Evolutionary conservation across 2,888 invertebrate genomes (phyloP), one percentile per base, ranked within the genome.

Genomic region (Herminia tarsipennalis): DNA sequence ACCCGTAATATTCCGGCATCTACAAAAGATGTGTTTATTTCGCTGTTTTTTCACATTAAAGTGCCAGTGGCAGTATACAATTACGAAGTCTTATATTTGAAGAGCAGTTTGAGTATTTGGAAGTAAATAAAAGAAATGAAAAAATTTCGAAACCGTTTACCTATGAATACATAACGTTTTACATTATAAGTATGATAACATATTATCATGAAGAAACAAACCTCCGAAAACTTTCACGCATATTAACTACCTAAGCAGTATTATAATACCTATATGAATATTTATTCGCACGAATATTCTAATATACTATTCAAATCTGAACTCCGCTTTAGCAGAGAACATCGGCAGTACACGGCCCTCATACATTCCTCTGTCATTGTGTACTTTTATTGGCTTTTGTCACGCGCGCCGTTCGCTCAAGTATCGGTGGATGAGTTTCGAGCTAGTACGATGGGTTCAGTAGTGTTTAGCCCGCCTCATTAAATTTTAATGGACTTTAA

Each of bases 341-440:
- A 61, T 52, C 53, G 56, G 22, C 34, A 49, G 68, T 63, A 65
- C 69, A 68, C 30, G 60, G 52, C 52, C 64, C 70, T 71, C 73
- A 75, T 80, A 79, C 74, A 76, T 73, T 67, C 67, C 64, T 58
- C 72, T 73, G 76, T 76, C 79, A 76, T 78, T 74, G 70, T 64
- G 53, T 51, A 54, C 61, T 58, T 78, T 84, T 83, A 83, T 80
- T 71, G 60, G 56, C 51, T 46, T 65, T 69, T 68, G 78, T 78
- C 83, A 84, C 83, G 83, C 76, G 61, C 56, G 28, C 37, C 53
- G 53, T 52, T 57, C 54, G 50, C 44, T 49, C 53, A 47, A 56
- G 37, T 46, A 36, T 53, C 43, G 36, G 27, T 34, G 49, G 22
- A 20, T 24, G 56, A 70, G 46, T 41, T 22, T 41, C 14, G 14